Evolutionary conservation across 1,140 invertebrate species (phyloP), one percentile per base, ranked within the genome.

Genomic region (Coelopa frigida): DNA sequence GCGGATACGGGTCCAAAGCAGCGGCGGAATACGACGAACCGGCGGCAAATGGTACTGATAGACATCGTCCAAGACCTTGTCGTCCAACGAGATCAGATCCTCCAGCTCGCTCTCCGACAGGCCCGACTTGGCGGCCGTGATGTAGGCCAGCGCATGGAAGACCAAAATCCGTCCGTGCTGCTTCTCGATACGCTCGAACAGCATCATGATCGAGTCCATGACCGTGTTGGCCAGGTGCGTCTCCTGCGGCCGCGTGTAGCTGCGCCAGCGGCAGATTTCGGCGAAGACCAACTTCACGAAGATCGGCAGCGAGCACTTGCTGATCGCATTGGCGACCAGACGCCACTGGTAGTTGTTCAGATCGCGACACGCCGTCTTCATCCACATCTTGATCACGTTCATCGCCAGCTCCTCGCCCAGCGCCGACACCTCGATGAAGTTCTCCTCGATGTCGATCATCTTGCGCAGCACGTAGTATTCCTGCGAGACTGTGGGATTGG

Each of bases 21-120:
- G 67, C 0, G 94, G 94, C 3, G 95, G 94, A 43, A 98, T 98
- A 44, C 94, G 75, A 33, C 94, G 73, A 0, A 95, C 92, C 0
- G 94, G 94, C 2, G 94, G 94, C 60, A 98, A 78, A 76, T 98
- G 93, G 64, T 98, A 98, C 65, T 99, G 95, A 61, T 98, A 99
- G 1, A 99, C 94, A 59, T 99, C 95, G 60, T 98, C 95, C 33
- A 99, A 70, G 2, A 92, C 87, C 64, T 86, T 89, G 70, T 98
- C 92, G 57, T 96, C 93, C 37, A 97, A 61, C 0, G 92, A 95
- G 50, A 97, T 94, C 7, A 95, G 72, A 74, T 97, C 93, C 71
- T 96, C 93, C 1, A 96, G 71, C 65, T 97, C 93, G 0, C 89
- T 91, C 70, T 96, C 93, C 0, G 89, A 93, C 1, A 96, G 72